Percentiles rank a stretch among this genome's conserved stretches.
Evolutionary conservation across 2,888 invertebrate genomes (phyloP).

Genomic region (Epinotia nisella): DNA sequence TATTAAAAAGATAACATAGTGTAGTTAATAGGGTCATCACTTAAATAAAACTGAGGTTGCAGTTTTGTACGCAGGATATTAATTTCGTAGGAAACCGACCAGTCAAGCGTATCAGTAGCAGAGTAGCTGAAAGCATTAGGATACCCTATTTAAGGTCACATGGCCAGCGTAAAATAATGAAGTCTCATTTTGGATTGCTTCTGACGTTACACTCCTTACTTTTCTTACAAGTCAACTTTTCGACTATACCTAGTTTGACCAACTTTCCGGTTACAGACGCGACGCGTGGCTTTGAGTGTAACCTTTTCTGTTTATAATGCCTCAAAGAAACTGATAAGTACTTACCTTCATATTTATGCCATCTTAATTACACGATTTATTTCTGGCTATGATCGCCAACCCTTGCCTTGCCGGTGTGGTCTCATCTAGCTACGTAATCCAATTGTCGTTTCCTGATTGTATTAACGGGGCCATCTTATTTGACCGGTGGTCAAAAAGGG

Average conservation of each 20-base stretch:
- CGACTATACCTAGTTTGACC: no score
- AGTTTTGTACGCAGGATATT: neutral
- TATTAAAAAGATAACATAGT: conserved; percentile 71
- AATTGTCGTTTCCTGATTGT: conserved; percentile 79
- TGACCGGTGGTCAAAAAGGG: conserved; percentile 24
- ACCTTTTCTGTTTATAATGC: no score
- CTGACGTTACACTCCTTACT: no score
- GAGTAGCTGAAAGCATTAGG: neutral
- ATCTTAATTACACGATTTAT: neutral
- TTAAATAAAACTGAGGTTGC: conserved; percentile 47
- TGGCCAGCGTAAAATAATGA: no score
- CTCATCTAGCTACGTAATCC: conserved; percentile 61
- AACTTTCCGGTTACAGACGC: no score
- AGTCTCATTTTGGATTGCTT: no score
- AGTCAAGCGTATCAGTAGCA: no score
- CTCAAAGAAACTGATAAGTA: neutral
- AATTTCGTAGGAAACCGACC: neutral
- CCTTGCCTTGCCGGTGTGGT: conserved; percentile 33
- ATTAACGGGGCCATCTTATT: conserved; percentile 51
- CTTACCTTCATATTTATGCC: neutral
- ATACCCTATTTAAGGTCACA: neutral
- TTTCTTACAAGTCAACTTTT: no score
- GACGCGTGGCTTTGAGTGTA: no score
- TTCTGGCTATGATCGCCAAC: conserved; percentile 39
- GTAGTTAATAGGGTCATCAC: conserved; percentile 67